Base-by-base conservation (phyloP, 2,888 invertebrate genomes). In the Caenorhabditis imperialis region DNA sequence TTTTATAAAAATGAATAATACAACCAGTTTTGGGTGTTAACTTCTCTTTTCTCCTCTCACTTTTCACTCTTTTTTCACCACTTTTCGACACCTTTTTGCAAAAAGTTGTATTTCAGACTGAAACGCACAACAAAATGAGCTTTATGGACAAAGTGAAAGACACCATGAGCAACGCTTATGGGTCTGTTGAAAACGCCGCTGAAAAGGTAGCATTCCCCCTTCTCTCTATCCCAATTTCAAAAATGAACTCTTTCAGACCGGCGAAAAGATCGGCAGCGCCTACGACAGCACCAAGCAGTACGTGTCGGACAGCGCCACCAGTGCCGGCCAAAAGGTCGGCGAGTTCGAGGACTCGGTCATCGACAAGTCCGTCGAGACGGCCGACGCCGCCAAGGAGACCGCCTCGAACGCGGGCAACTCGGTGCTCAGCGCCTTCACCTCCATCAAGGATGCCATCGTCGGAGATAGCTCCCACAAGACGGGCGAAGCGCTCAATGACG, bases 81-180 rank as follows among this genome's bases (percentile, higher is more conserved):
- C 22, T 61, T 42, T 7, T 12, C 16, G 10, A 23, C 22, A 22
- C 5, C 14, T 51, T n/a, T 23, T 33, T 4, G 10, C 6, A 40
- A 53, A 25, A 18, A 44, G 14, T 27, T 27, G 30, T 18, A 50
- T 50, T 50, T 27, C 51, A 53, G 51, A 44, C 33, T 18, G 47
- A 23, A 62, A 20, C 35, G 27, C 33, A 27, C 18, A 25, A 57
- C 48, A 63, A 45, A 25, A 73, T 73, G 65, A 73, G 72, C 40
- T 62, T 73, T 47, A 22, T 60, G 48, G 61, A 65, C 22, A 62
- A 73, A 54, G 53, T 73, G 12, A 73, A 73, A n/a, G 65, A 65
- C 42, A 38, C 23, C 16, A 50, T 55, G 6, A 65, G 23, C 33
- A 42, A 42, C 30, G 65, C 57, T 20, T n/a, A 33, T 45, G 62